A percentile compares a stretch with the other conserved stretches of the same genome.
Conservation (phyloP, 2,113 vertebrate genomes). For the Lathamus discolor region DNA sequence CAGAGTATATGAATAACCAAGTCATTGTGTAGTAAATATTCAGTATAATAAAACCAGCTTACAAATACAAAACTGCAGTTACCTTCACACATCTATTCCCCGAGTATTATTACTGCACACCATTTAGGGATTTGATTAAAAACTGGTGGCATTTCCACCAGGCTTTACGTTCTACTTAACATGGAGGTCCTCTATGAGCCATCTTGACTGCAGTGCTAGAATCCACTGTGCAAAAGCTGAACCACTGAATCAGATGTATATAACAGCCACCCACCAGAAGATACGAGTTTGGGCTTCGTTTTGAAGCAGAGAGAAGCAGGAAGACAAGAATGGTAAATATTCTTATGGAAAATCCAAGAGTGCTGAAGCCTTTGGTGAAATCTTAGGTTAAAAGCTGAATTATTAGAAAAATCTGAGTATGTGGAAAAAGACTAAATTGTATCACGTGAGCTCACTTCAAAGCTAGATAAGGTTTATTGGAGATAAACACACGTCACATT, state of each 20-base stretch:
- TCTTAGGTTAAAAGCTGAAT: background rate
- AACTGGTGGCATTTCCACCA: background rate
- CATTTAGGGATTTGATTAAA: background rate
- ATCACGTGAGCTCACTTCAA: background rate
- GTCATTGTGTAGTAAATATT: background rate
- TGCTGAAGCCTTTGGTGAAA: background rate
- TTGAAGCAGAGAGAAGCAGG: background rate
- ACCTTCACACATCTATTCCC: background rate
- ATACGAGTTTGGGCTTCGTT: background rate
- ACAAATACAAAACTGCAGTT: background rate
- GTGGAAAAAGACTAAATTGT: background rate
- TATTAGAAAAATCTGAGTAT: background rate
- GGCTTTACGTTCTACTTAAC: background rate
- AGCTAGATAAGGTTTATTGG: background rate
- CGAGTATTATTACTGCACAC: background rate
- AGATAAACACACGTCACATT: background rate
- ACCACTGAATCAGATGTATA: background rate
- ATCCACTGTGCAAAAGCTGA: background rate
- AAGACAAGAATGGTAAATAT: background rate
- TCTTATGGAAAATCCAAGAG: background rate
- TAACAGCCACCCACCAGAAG: background rate
- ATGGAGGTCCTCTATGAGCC: background rate
- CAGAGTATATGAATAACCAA: background rate
- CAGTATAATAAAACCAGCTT: background rate
- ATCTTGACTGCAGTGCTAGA: background rate